Conservation (phyloP, 1,140 invertebrate species). For the Ostrea denselamellosa region DNA sequence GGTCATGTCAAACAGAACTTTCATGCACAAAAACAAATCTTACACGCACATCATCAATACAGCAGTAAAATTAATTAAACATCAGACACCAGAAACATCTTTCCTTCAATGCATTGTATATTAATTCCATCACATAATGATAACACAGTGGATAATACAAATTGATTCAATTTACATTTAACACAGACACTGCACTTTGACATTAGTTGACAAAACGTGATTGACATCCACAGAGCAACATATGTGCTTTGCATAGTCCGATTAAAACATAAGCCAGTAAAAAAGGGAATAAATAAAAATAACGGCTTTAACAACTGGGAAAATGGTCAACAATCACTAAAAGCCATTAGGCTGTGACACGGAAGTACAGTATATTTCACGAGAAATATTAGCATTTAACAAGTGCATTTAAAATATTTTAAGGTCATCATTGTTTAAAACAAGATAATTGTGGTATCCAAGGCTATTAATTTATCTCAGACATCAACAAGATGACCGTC, state of each 20-base stretch:
- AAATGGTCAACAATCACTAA: slow-evolving; percentile 29
- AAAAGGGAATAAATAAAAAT: slow-evolving; percentile 25
- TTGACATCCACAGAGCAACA: slow-evolving; percentile 16
- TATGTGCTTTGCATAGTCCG: slow-evolving; percentile 23
- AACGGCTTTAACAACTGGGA: slow-evolving; percentile 1
- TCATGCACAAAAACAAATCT: slow-evolving; percentile 36
- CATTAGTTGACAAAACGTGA: neutral
- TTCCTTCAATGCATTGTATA: slow-evolving; percentile 10
- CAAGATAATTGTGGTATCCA: neutral
- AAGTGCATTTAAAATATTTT: slow-evolving; percentile 13
- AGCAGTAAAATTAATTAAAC: neutral
- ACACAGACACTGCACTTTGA: neutral
- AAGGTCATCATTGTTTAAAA: slow-evolving; percentile 7
- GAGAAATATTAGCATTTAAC: slow-evolving; percentile 21
- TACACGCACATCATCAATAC: neutral
- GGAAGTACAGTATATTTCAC: slow-evolving; percentile 5
- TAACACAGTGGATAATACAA: slow-evolving; percentile 9
- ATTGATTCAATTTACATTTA: slow-evolving; percentile 18
- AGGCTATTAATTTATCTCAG: too few species aligned
- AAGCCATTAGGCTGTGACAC: slow-evolving; percentile 17
- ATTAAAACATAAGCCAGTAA: neutral
- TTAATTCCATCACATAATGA: slow-evolving; percentile 11
- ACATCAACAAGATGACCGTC: too few species aligned
- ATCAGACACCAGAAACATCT: slow-evolving; percentile 15
- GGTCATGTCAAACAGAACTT: slow-evolving; percentile 14